Evolutionary conservation across 2,113 vertebrate genomes (phyloP), one percentile per base, ranked within the genome.

Genomic region (Helogale parvula): DNA sequence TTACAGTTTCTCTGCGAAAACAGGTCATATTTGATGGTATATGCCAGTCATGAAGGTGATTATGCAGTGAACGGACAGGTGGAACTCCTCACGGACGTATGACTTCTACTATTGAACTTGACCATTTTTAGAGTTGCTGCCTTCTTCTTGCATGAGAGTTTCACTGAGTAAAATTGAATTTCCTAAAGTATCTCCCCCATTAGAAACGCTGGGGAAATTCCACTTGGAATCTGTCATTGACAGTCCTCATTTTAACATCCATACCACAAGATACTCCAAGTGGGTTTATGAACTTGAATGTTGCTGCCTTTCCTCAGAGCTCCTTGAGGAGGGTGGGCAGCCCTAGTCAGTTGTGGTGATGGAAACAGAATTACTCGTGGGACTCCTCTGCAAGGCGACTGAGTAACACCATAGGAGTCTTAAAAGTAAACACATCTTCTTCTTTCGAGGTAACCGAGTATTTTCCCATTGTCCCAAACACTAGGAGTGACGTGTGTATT

Each of bases 1-100:
- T 74, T 90, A 77, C 5, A 57, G 33, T 89, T 82, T 93, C 68
- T 92, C 90, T 93, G 86, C 95, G 79, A 45, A 97, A 95, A 83
- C 35, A 16, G 27, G 29, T 80, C 63, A 21, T n/a, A 4, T 83
- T 80, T 79, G 74, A 71, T 68, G 50, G 17, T 93, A 17, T n/a
- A 95, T 71, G 38, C 69, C 47, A 41, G 0, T 71, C 50, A 21
- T 25, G 15, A 14, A 92, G 16, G n/a, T 92, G 35, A 81, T 87
- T 35, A 57, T 66, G n/a, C 57, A 92, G 5, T 57, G 12, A 93
- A 54, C 63, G 45, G 47, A 63, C 27, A 90, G 35, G 38, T 33
- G 66, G 77, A 90, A 47, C 80, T 94, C 54, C 0, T 79, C 60
- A 74, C 25, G 77, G 31, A 63, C 9, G 35, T 65, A 84, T 41